phyloP scores from a whole-genome alignment of 2,113 vertebrate species.

The Alectura lathami region DNA sequence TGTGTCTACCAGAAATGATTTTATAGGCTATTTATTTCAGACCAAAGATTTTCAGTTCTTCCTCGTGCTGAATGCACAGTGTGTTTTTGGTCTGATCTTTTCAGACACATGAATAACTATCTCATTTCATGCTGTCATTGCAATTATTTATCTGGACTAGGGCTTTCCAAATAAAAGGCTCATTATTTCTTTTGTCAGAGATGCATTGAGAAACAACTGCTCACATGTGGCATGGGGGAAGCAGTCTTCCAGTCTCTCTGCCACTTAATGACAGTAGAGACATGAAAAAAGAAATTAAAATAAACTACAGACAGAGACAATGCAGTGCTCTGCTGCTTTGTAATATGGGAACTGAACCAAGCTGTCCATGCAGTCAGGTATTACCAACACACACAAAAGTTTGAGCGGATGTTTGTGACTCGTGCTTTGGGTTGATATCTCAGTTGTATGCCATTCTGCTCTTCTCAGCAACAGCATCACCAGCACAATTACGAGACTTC shows the following conservation, averaged over 20 bases:
- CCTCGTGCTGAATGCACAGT: conserved; percentile 18
- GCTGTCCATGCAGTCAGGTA: background rate
- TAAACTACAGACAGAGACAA: background rate
- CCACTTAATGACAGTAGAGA: background rate
- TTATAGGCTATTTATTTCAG: conserved; percentile 5
- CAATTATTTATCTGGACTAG: conserved; percentile 50
- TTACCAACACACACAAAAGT: background rate
- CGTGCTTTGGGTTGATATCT: background rate
- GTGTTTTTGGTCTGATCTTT: conserved; percentile 41
- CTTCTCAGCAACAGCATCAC: background rate
- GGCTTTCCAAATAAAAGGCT: conserved; percentile 47
- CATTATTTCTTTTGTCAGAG: conserved; percentile 56
- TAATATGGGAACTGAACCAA: background rate
- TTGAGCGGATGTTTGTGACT: background rate
- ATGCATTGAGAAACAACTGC: conserved; percentile 39
- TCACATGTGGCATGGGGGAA: background rate
- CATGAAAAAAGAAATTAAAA: background rate
- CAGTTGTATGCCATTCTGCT: background rate
- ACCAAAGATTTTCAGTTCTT: conserved; percentile 12
- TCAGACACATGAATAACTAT: conserved; percentile 56
- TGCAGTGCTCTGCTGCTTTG: background rate
- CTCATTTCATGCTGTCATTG: conserved; percentile 63
- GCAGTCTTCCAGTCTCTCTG: background rate
- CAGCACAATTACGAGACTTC: background rate
- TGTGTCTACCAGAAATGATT: background rate